Evolutionary conservation across 2,888 invertebrate species (phyloP).

Genomic region (Tenthredo mesomela): DNA sequence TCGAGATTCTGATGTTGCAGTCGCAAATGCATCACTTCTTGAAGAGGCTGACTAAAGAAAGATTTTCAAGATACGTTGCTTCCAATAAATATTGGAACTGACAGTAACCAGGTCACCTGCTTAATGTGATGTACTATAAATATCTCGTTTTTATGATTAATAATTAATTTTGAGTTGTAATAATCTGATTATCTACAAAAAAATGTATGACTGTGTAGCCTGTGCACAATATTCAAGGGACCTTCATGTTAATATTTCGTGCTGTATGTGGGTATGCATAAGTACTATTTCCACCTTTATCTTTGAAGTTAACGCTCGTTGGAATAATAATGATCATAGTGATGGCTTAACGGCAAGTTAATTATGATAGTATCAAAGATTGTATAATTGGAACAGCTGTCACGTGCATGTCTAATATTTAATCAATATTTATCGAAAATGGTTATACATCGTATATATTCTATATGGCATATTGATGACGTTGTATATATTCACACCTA

Average conservation of each 20-base stretch:
- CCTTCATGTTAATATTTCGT: neutral
- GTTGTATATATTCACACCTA: neutral
- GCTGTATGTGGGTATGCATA: neutral
- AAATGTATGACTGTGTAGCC: neutral
- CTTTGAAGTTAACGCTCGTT: neutral
- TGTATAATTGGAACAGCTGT: neutral
- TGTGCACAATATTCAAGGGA: no score
- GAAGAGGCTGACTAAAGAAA: neutral
- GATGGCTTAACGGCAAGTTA: neutral
- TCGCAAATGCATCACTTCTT: neutral
- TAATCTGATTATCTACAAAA: neutral
- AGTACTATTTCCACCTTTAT: neutral
- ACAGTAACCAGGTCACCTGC: neutral
- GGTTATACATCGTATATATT: neutral
- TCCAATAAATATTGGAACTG: neutral
- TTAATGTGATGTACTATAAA: no score
- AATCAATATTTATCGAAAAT: conserved; percentile 3
- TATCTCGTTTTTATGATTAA: neutral
- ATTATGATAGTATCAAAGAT: conserved; percentile 8
- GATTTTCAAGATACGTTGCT: neutral
- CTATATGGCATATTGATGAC: neutral
- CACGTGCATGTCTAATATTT: conserved; percentile 3
- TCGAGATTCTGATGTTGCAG: neutral
- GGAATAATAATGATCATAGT: neutral
- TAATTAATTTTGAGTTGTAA: neutral